Conservation (phyloP, 1,140 invertebrate genomes). For the Macrobrachium nipponense region DNA sequence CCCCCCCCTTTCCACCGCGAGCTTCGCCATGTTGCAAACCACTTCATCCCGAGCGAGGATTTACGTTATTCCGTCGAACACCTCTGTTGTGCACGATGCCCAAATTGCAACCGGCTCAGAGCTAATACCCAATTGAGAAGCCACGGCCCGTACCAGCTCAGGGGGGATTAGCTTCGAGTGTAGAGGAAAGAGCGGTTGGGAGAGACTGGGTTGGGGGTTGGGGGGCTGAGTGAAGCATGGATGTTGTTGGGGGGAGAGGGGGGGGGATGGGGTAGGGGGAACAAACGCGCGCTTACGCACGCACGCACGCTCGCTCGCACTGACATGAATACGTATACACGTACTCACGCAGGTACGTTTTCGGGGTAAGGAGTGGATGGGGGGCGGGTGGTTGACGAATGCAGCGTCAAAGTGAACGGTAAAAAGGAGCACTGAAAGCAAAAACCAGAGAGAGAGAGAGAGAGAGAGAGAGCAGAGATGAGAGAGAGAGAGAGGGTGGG, state of each 20-base stretch:
- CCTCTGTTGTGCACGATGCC: constrained; percentile 53
- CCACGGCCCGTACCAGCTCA: constrained; percentile 43
- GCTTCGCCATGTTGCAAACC: constrained; percentile 9
- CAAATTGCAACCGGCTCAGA: constrained; percentile 41
- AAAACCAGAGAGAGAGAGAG: neutral
- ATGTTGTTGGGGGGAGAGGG: too few relatives aligned
- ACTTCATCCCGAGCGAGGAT: constrained; percentile 39
- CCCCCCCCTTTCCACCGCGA: neutral
- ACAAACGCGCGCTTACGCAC: constrained; percentile 7
- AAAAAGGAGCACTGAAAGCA: too few relatives aligned
- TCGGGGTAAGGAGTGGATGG: neutral
- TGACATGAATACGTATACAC: constrained; percentile 9
- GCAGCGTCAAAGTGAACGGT: too few relatives aligned
- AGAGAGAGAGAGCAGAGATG: neutral
- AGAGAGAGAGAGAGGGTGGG: too few relatives aligned
- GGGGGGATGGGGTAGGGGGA: neutral
- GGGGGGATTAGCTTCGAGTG: constrained; percentile 36
- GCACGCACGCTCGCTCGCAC: constrained; percentile 7
- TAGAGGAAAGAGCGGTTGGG: constrained; percentile 19
- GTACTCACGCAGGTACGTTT: constrained; percentile 8
- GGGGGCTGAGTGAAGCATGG: constrained; percentile 2
- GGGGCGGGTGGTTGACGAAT: too few relatives aligned
- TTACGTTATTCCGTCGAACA: constrained; percentile 42
- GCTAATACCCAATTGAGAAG: constrained; percentile 50
- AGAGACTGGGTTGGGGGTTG: neutral